Percentiles rank a stretch among this genome's conserved stretches.
Evolutionary conservation across 2,888 invertebrate genomes (phyloP).

Genomic region (Carabus problematicus): DNA sequence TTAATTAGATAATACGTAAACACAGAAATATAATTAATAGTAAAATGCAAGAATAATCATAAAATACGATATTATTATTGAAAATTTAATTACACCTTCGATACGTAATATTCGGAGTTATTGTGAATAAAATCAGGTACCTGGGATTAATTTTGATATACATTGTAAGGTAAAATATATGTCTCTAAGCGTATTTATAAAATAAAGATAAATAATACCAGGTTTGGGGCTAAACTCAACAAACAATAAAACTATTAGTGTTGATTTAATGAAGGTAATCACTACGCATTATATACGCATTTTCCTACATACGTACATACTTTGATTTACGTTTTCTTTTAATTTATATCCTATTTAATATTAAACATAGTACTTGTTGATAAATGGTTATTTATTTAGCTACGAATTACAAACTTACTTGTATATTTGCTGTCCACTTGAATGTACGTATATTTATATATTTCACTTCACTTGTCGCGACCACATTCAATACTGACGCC

Average conservation of each 20-base stretch:
- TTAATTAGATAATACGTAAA: too few species aligned
- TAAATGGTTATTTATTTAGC: background rate
- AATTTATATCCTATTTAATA: background rate
- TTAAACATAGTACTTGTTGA: background rate
- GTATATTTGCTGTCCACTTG: conserved; percentile 6
- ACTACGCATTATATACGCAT: too few species aligned
- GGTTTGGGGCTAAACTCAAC: background rate
- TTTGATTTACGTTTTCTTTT: background rate
- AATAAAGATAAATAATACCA: too few species aligned
- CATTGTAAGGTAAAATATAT: too few species aligned
- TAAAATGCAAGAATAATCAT: too few species aligned
- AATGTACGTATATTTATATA: background rate
- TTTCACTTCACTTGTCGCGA: conserved; percentile 11
- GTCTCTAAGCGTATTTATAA: too few species aligned
- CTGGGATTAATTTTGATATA: too few species aligned
- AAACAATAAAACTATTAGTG: background rate
- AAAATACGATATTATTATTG: too few species aligned
- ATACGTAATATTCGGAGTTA: too few species aligned
- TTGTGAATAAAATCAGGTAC: too few species aligned
- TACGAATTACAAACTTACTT: background rate
- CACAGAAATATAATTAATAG: too few species aligned
- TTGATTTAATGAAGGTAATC: background rate
- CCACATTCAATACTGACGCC: conserved; percentile 6
- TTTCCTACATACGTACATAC: background rate
- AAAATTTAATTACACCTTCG: too few species aligned